Evolutionary conservation across 1,140 invertebrate species (phyloP), one percentile per base, ranked within the genome.

Genomic region (Stegodyphus dumicola): DNA sequence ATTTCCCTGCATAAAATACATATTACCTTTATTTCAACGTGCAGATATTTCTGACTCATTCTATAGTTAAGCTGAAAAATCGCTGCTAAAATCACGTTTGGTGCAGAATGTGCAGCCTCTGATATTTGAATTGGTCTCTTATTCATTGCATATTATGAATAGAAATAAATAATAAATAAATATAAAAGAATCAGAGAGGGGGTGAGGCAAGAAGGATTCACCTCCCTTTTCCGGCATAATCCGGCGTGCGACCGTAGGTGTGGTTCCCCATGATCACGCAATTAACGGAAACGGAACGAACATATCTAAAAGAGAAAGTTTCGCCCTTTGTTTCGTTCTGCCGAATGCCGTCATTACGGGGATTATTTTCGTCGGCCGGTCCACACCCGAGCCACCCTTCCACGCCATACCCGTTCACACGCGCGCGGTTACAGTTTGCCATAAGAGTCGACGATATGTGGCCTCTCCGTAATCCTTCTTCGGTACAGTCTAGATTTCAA

Each of bases 271-370:
- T 18, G 67, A 70, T 70, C 78, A 80, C 78, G 78, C 78, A 80
- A 80, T 80, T 80, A 80, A n/a, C 78, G 78, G 78, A 80, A 80
- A 80, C 78, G 78, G 67, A 80, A 70, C 78, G 67, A 71, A 48
- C 78, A 49, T 69, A 53, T 78, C 17, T 48, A 18, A 77, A 33
- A 65, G 48, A 49, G 15, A 60, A 15, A 60, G 56, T 69, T 78
- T 69, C 66, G 65, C 60, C 77, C 77, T 69, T 78, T 78, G 77
- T 78, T 78, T 78, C 77, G 60, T 69, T 78, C 15, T 18, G 77
- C 54, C n/a, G 48, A 73, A 80, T 80, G 66, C 60, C 77, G 78
- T 80, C 78, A 80, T 80, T 80, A 80, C 78, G 54, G 78, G 69
- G 69, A 80, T 80, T 80, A 80, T 80, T 80, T 80, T 73, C 67